Conservation (phyloP, 2,797 vertebrate genomes). For the Oreortyx pictus region DNA sequence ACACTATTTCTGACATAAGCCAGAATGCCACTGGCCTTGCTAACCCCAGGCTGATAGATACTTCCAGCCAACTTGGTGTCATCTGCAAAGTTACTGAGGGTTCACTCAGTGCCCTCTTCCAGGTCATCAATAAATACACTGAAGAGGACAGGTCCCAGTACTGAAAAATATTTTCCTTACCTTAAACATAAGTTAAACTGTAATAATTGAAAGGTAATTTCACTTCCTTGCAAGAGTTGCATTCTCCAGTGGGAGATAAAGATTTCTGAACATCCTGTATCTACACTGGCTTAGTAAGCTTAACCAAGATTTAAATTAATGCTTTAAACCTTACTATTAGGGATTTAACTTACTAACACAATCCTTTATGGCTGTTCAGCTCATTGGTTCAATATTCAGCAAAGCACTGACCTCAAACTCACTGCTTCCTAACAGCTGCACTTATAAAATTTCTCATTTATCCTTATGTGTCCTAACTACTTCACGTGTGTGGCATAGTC, state of each 20-base stretch:
- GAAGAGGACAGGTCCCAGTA: too few relatives aligned
- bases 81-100: too few relatives aligned
- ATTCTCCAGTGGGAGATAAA: background rate
- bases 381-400: background rate
- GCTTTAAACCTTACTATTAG: background rate
- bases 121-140: too few relatives aligned
- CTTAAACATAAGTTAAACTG: background rate
- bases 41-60: too few relatives aligned
- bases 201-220: background rate
- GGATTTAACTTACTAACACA: background rate
- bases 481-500: background rate
- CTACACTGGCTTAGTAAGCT: background rate
- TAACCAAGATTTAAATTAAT: background rate
- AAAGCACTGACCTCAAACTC: background rate
- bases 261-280: background rate
- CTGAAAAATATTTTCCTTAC: background rate
- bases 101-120: too few relatives aligned
- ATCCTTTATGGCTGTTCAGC: background rate
- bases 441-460: background rate
- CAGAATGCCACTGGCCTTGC: too few relatives aligned
- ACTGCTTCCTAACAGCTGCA: rapidly evolving
- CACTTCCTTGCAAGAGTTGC: background rate
- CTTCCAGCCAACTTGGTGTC: too few relatives aligned
- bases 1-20: too few relatives aligned
- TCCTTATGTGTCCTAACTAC: background rate